Evolutionary conservation across 2,113 vertebrate genomes (phyloP).

Genomic region (Semicossyphus pulcher): DNA sequence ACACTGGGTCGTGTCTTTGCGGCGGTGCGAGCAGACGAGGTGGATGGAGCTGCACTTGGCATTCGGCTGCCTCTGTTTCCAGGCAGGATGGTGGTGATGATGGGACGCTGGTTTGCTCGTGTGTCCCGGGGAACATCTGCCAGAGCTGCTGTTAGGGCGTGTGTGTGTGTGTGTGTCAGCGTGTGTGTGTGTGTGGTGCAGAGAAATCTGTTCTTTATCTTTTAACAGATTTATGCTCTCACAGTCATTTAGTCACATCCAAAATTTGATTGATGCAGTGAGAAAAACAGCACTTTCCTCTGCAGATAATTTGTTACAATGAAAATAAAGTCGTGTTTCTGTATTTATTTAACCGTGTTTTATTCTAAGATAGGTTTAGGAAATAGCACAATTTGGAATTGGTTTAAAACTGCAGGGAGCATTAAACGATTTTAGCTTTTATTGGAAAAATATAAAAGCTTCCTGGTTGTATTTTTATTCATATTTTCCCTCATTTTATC

Average conservation of each 20-base stretch:
- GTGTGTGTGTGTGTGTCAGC: slow-evolving; percentile 13
- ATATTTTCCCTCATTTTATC: not conserved
- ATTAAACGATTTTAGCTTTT: not conserved
- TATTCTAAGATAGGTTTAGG: not conserved
- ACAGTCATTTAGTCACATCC: slow-evolving; percentile 88
- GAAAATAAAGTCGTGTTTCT: not conserved
- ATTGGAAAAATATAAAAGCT: not conserved
- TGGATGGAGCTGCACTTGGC: slow-evolving; percentile 56
- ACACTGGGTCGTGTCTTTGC: slow-evolving; percentile 35
- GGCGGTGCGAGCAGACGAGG: slow-evolving; percentile 34
- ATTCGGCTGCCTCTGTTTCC: slow-evolving; percentile 70
- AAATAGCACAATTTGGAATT: not conserved
- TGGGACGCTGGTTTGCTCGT: slow-evolving; percentile 79
- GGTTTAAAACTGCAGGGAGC: slow-evolving; percentile 7
- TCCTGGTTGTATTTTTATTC: not conserved
- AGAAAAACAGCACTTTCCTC: slow-evolving; percentile 38
- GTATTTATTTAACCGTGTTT: not conserved
- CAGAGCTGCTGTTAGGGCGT: slow-evolving; percentile 8
- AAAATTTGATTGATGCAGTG: slow-evolving; percentile 86
- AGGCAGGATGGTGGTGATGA: slow-evolving; percentile 57
- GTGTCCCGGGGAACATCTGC: slow-evolving; percentile 78
- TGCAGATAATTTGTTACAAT: not conserved
- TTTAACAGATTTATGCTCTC: slow-evolving; percentile 84
- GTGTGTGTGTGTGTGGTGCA: slow-evolving; percentile 10
- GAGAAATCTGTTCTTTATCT: slow-evolving; percentile 87